Conservation (phyloP, 2,888 invertebrate genomes). For the Ypsolopha scabrella region DNA sequence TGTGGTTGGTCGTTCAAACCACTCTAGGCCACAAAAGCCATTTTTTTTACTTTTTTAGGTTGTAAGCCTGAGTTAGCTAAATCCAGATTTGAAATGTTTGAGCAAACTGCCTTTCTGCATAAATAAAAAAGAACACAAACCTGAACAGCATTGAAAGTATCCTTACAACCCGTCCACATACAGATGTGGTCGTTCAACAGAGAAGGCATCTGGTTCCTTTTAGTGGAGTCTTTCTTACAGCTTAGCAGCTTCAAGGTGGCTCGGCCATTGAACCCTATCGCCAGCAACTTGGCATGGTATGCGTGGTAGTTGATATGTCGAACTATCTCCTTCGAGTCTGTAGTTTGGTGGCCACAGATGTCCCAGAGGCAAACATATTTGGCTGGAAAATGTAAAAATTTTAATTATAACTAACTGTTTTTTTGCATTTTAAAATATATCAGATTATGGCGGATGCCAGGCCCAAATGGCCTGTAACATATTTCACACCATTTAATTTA, state of each 20-base stretch:
- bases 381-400: constrained; percentile 23
- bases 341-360: constrained; percentile 62
- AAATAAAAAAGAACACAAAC: constrained; percentile 18
- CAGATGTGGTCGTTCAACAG: constrained; percentile 61
- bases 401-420: not conserved
- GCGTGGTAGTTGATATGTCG: constrained; percentile 88
- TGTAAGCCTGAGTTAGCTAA: not conserved
- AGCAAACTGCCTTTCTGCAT: not conserved
- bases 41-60: too few species aligned
- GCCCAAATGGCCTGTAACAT: not conserved
- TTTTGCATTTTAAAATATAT: not conserved
- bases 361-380: constrained; percentile 69
- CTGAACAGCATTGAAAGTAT: constrained; percentile 50
- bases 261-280: constrained; percentile 76
- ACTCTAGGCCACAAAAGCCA: too few species aligned
- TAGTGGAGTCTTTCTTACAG: constrained; percentile 63
- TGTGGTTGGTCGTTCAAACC: too few species aligned
- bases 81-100: not conserved
- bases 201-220: constrained; percentile 63
- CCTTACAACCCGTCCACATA: constrained; percentile 70
- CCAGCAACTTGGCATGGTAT: constrained; percentile 83
- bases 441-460: not conserved
- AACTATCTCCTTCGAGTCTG: constrained; percentile 68
- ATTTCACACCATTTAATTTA: not conserved
- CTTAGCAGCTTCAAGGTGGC: constrained; percentile 71